Evolutionary conservation across 2,797 vertebrate genomes (phyloP).

Genomic region (Sebastes baramenuke): DNA sequence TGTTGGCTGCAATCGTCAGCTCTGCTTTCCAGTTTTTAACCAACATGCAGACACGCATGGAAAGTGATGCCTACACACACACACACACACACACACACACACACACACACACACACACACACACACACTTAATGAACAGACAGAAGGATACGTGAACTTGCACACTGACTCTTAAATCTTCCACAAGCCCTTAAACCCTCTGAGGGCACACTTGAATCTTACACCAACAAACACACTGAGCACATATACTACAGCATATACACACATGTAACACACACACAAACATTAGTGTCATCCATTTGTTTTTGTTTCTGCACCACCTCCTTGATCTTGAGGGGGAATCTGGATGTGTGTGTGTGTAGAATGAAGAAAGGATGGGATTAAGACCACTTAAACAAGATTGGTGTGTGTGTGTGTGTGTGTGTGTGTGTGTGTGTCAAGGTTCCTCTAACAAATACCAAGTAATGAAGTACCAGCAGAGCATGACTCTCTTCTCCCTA

Average conservation of each 20-base stretch:
- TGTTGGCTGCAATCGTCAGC: not conserved
- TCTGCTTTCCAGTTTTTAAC: not conserved
- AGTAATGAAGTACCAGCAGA: conserved; percentile 53
- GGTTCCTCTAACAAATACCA: conserved; percentile 46
- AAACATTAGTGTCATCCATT: not conserved
- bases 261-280: not conserved
- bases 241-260: not conserved
- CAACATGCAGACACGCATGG: not conserved
- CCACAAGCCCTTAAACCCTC: conserved; percentile 17
- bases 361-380: conserved; percentile 1
- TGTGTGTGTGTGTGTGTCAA: conserved; percentile 14
- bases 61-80: not conserved
- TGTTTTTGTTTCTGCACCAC: not conserved
- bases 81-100: not conserved
- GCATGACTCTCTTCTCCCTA: conserved; percentile 44
- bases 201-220: not conserved
- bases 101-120: not conserved
- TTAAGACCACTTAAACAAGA: conserved; percentile 36
- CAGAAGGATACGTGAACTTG: not conserved
- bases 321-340: too few species aligned
- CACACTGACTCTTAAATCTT: conserved; percentile 27
- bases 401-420: conserved; percentile 11
- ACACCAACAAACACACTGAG: not conserved
- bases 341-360: not conserved
- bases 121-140: not conserved